Conservation (phyloP, 2,113 vertebrate genomes). For the Rhizomys pruinosus region DNA sequence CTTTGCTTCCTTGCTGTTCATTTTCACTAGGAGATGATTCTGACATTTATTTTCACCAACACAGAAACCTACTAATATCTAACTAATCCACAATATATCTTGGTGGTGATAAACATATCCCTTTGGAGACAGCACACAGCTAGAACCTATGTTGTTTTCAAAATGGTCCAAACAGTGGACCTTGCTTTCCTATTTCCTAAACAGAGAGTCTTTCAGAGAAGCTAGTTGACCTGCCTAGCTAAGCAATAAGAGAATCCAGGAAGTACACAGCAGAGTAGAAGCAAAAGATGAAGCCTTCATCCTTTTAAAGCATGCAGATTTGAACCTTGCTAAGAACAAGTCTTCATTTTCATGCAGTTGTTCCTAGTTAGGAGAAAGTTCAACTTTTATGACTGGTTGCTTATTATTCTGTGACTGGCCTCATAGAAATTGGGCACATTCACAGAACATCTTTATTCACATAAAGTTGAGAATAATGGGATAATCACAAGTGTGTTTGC, state of each 20-base stretch:
- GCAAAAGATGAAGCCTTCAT: neutral
- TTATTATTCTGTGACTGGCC: slow-evolving; percentile 13
- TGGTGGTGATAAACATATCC: neutral
- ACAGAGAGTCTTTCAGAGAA: neutral
- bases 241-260: neutral
- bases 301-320: neutral
- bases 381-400: neutral
- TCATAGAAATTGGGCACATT: slow-evolving; percentile 21
- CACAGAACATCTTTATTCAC: slow-evolving; percentile 31
- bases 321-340: neutral
- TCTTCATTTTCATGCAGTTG: neutral
- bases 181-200: neutral
- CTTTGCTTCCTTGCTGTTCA: slow-evolving; percentile 81
- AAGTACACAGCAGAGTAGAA: neutral
- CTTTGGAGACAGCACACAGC: neutral
- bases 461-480: slow-evolving; percentile 31
- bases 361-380: neutral
- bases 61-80: neutral
- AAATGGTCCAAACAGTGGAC: neutral
- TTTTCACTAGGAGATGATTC: neutral
- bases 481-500: neutral
- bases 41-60: neutral
- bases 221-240: neutral
- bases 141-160: neutral
- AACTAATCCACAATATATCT: neutral